Conservation (phyloP, 2,113 vertebrate species). For the Paracyprichromis sp. region DNA sequence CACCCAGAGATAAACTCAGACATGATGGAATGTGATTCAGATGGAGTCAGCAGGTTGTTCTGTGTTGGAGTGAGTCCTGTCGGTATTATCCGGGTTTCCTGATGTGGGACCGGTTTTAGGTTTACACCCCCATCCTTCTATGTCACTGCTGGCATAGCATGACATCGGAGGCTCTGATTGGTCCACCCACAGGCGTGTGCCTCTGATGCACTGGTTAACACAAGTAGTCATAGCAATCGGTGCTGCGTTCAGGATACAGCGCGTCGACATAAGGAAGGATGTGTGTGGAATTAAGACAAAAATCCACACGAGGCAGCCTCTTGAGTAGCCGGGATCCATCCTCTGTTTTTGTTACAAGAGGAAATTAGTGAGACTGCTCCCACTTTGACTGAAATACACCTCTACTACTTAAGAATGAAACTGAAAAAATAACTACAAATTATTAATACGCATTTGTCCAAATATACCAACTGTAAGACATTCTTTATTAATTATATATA, state of each 20-base stretch:
- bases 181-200: background rate
- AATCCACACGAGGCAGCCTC: background rate
- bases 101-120: background rate
- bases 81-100: background rate
- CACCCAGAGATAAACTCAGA: background rate
- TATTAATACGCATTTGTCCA: background rate
- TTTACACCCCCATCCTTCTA: too few relatives aligned
- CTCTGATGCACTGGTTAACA: background rate
- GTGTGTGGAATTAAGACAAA: background rate
- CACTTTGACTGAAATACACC: background rate
- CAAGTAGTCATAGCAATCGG: background rate
- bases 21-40: background rate
- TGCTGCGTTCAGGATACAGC: background rate
- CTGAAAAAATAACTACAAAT: background rate
- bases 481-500: background rate
- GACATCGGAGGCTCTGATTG: slow-evolving; percentile 17
- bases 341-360: background rate
- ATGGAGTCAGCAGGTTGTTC: background rate
- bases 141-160: background rate
- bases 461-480: background rate
- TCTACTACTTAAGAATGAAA: background rate
- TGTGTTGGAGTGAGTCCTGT: background rate
- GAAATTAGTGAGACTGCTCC: background rate
- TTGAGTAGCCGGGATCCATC: background rate
- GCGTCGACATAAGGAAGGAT: too few relatives aligned